phyloP scores from a whole-genome alignment of 2,113 vertebrate genomes.

The Columba livia region DNA sequence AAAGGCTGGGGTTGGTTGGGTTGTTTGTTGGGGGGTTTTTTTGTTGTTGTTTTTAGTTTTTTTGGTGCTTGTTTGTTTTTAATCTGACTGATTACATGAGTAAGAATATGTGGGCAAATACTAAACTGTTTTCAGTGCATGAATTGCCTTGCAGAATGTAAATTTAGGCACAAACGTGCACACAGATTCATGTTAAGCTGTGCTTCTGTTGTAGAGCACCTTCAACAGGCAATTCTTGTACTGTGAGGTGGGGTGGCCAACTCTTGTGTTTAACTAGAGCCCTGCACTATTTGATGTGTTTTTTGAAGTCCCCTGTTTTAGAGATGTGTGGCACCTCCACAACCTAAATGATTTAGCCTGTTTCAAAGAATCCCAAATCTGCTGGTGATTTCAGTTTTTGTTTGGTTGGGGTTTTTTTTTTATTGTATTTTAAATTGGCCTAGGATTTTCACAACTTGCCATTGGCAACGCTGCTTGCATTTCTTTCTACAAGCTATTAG shows the following conservation, averaged over 20 bases:
- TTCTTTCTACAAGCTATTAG: not conserved
- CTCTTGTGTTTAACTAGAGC: not conserved
- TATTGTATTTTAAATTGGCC: not conserved
- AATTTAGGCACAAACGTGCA: not conserved
- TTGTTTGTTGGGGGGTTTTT: not conserved
- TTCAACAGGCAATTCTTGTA: not conserved
- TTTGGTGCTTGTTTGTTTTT: not conserved
- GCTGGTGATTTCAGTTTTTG: not conserved
- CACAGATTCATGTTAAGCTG: not conserved
- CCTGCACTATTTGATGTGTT: not conserved
- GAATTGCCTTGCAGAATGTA: not conserved
- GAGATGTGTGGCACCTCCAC: not conserved
- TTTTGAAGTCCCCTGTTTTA: not conserved
- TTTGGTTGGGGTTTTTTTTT: not conserved
- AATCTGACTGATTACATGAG: not conserved
- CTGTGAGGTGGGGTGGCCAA: not conserved
- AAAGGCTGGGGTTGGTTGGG: not conserved
- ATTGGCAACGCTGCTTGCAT: not conserved
- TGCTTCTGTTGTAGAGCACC: not conserved
- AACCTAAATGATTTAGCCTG: not conserved
- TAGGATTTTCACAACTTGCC: not conserved
- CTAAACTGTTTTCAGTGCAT: not conserved
- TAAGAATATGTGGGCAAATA: not conserved
- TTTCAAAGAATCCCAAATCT: not conserved
- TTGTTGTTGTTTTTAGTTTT: too few species aligned